Evolutionary conservation across 2,113 vertebrate genomes (phyloP).

Genomic region (Rhynchomys soricoides): DNA sequence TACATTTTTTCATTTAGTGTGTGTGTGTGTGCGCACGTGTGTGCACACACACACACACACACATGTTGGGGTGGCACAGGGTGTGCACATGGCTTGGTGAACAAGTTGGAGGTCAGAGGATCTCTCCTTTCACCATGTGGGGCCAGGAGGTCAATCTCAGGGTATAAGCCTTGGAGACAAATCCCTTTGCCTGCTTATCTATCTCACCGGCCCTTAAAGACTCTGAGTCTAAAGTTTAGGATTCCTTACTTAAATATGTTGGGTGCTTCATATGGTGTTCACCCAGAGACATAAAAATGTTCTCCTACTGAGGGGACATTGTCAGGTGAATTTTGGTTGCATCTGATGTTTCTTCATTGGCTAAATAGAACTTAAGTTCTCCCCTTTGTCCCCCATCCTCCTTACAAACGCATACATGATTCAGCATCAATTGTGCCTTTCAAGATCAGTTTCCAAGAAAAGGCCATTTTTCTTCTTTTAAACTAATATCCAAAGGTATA

Average conservation of each 20-base stretch:
- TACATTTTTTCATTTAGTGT: background rate
- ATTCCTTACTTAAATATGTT: background rate
- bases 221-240: background rate
- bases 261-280: background rate
- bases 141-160: background rate
- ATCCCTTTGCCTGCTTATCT: background rate
- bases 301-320: background rate
- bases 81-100: background rate
- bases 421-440: background rate
- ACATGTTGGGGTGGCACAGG: background rate
- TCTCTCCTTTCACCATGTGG: background rate
- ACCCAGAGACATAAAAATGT: background rate
- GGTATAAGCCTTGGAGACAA: background rate
- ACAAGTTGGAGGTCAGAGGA: background rate
- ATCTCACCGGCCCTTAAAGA: background rate
- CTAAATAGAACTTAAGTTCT: background rate
- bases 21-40: background rate
- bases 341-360: background rate
- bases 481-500: background rate
- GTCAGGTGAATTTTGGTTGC: background rate
- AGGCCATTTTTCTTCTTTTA: background rate
- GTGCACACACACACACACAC: no score
- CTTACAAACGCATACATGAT: background rate
- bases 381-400: accelerated
- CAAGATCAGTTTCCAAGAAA: background rate